Percentiles rank a stretch among this genome's conserved stretches.
These are phyloP conservation scores for Pionites leucogaster DNA, from an alignment of 2,113 vertebrate species.

Conservation along the genomic window DNA sequence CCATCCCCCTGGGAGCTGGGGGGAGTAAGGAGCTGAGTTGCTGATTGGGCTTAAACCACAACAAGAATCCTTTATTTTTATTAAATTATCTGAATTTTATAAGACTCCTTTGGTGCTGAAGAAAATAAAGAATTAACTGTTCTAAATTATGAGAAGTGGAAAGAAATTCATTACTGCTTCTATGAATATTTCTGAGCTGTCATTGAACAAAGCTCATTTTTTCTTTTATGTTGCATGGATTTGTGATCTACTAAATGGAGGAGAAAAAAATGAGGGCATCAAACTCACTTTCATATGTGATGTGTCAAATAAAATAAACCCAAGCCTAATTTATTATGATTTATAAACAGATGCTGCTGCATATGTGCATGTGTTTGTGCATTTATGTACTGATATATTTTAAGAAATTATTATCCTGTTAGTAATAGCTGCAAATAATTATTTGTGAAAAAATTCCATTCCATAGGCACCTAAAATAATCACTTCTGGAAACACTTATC, in stretches of 20 bases:
- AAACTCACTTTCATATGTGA: not conserved
- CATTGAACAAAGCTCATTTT: not conserved
- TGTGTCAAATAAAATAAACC: not conserved
- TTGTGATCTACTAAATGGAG: not conserved
- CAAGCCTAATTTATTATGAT: not conserved
- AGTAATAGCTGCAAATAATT: not conserved
- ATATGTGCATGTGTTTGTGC: not conserved
- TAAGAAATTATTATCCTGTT: not conserved
- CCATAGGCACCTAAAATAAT: not conserved
- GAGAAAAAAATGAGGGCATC: not conserved
- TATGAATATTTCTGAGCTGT: not conserved
- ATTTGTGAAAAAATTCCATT: not conserved
- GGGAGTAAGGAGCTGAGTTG: too few species aligned
- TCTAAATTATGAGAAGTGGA: not conserved
- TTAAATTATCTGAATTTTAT: not conserved
- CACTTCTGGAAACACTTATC: not conserved
- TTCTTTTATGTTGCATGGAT: not conserved
- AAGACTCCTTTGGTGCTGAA: not conserved
- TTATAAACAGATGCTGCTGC: slow-evolving; percentile 5
- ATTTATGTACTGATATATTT: not conserved
- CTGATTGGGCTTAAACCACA: too few species aligned
- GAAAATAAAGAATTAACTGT: not conserved
- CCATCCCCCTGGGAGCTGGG: too few species aligned
- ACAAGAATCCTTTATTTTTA: not conserved
- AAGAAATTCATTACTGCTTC: not conserved